Evolutionary conservation across 2,113 vertebrate genomes (phyloP).

Genomic region (Hylia prasina): DNA sequence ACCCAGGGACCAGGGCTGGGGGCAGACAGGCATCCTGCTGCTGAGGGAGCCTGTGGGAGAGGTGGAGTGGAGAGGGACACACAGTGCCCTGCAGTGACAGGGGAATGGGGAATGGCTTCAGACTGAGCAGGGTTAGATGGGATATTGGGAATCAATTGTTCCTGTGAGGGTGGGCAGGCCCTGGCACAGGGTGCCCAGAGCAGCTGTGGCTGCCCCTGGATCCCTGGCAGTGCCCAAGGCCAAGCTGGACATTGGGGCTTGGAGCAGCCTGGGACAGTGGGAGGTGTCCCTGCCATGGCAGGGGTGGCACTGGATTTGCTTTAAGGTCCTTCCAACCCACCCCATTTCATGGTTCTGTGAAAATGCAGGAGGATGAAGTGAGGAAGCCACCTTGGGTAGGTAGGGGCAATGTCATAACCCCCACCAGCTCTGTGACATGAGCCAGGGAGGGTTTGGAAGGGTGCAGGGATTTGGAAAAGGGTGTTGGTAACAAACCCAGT

Average conservation of each 20-base stretch:
- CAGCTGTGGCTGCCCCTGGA: neutral
- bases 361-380: neutral
- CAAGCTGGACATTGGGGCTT: neutral
- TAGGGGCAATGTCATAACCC: accelerated
- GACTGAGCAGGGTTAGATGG: accelerated
- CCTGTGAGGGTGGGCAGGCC: neutral
- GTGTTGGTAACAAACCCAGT: accelerated
- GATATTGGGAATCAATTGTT: neutral
- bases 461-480: neutral
- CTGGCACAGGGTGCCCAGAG: neutral
- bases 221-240: neutral
- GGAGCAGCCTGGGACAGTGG: neutral
- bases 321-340: neutral
- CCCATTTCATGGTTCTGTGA: neutral
- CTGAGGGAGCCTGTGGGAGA: neutral
- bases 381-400: neutral
- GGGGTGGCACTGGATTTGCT: accelerated
- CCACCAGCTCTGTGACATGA: neutral
- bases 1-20: neutral
- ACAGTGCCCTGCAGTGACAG: neutral
- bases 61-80: neutral
- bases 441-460: neutral
- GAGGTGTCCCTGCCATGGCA: neutral
- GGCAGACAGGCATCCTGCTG: neutral
- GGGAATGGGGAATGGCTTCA: too few species aligned